Base-by-base conservation (phyloP, 2,797 vertebrate species). In the Rhinophrynus dorsalis region DNA sequence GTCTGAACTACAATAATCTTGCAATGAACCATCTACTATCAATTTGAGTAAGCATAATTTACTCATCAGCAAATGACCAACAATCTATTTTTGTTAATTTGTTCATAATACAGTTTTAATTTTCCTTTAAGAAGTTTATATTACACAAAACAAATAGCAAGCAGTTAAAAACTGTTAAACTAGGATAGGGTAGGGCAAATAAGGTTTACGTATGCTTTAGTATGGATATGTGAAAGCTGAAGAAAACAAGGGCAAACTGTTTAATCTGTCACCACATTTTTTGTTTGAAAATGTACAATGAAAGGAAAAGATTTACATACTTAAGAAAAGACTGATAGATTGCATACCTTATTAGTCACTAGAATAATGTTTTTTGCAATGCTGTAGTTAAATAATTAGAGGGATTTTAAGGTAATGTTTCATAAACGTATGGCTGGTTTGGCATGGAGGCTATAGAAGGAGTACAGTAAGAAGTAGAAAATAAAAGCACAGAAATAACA, bases 211-310 rank as follows among this genome's bases (percentile, higher is more conserved):
- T 30, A 27, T 51, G 18, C 42, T 45, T 55, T 42, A 62, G 55
- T 56, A 61, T 23, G 26, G 50, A 62, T 62, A 37, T 70, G 67
- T 52, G 47, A 55, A 70, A 61, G 30, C 58, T 27, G 58, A 18
- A 69, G 23, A 42, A 61, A 13, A 61, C 47, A 62, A 71, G 68
- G 59, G 47, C 59, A 71, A 24, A 71, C 30, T 54, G 63, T 71
- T 45, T 56, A 56, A 71, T 71, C 68, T 48, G 40, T 27, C 27
- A 47, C 56, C 58, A 47, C 59, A 71, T 63, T 21, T 63, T 35
- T 21, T 55, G 29, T 56, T 9, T 45, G 37, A 69, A 44, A 68
- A 63, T 23, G 15, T 47, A 56, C 50, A 70, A 56, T 54, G 24
- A 18, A 69, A 24, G 12, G 35, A 70, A 71, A 29, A 48, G 12